Base-by-base conservation (phyloP, 2,888 invertebrate species). In the Ceramica pisi region DNA sequence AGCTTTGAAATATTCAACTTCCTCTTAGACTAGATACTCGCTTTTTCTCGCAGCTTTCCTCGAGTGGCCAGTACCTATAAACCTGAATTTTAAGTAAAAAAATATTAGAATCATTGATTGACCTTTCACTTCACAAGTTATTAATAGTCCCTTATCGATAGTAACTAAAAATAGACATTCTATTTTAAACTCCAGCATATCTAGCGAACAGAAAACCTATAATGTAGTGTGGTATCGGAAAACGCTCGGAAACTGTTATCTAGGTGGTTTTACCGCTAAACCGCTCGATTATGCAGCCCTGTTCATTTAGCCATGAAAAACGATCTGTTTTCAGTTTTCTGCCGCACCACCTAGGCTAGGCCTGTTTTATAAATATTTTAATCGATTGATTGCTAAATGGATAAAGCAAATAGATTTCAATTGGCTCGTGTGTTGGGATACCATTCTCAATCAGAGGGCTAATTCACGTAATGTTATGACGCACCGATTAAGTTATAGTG, bases 161-260 rank as follows among this genome's bases (percentile, higher is more conserved):
- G 31, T 44, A 14, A n/a, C 41, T 71, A 35, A 79, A 63, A 6
- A 79, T 62, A 48, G 31, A 8, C n/a, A 35, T 26, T 71, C 38
- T 60, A 55, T 56, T 69, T 59, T 26, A 6, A 78, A 41, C 1
- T 8, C 4, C 9, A 19, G n/a, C 31, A 46, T 31, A 55, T 46
- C 8, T 68, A 62, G 31, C n/a, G 16, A 50, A 55, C 41, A 62
- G 61, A 68, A 56, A n/a, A 1, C 41, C 46, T 38, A 62, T 69
- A 68, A 68, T 55, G 44, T 71, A 65, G 65, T 55, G 21, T 46
- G 31, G 12, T 79, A 82, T 78, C 26, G 80, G 73, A 79, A 79
- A 79, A 72, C 73, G 62, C 80, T 81, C 41, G 55, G 31, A 69
- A 83, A 67, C 61, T 70, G 77, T 80, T 83, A 71, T 81, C 76